These are phyloP conservation scores for Drosophila nasuta DNA, from an alignment of 1,140 invertebrate species.

Conservation along the genomic window DNA sequence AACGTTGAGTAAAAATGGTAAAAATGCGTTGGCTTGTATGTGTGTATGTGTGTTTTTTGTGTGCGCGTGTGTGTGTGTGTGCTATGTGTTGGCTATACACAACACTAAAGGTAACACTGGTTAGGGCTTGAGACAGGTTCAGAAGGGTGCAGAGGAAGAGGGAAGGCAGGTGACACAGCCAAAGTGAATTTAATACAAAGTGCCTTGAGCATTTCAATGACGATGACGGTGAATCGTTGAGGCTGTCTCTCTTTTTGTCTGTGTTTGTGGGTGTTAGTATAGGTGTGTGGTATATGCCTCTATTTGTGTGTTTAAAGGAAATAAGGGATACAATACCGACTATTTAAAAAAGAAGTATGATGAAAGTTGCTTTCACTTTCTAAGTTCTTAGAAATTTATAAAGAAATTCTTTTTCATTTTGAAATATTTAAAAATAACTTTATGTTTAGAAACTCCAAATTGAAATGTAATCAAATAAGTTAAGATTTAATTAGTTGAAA, in stretches of 20 bases:
- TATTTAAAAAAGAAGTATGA: neutral
- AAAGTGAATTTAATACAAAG: conserved; percentile 72
- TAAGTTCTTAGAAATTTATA: neutral
- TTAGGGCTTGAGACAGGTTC: conserved; percentile 6
- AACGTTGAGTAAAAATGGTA: conserved; percentile 28
- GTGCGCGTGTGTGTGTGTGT: conserved; percentile 22
- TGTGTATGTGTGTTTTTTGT: conserved; percentile 10
- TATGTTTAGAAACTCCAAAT: too few relatives aligned
- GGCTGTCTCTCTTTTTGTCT: conserved; percentile 12
- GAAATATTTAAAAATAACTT: too few relatives aligned
- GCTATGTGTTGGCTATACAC: conserved; percentile 39
- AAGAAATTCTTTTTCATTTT: too few relatives aligned
- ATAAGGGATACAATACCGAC: conserved; percentile 16
- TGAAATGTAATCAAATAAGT: too few relatives aligned
- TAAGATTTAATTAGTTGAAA: too few relatives aligned
- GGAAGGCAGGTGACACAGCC: conserved; percentile 60
- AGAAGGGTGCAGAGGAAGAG: neutral
- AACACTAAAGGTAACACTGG: conserved; percentile 35
- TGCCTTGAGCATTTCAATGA: conserved; percentile 63
- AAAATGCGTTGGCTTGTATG: conserved; percentile 23
- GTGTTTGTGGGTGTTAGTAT: conserved; percentile 2
- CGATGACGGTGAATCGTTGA: conserved; percentile 36
- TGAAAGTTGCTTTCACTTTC: conserved; percentile 16
- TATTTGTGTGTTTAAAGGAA: conserved; percentile 26
- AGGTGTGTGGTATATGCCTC: neutral